Evolutionary conservation across 2,797 vertebrate genomes (phyloP).

Genomic region (Iguana delicatissima): DNA sequence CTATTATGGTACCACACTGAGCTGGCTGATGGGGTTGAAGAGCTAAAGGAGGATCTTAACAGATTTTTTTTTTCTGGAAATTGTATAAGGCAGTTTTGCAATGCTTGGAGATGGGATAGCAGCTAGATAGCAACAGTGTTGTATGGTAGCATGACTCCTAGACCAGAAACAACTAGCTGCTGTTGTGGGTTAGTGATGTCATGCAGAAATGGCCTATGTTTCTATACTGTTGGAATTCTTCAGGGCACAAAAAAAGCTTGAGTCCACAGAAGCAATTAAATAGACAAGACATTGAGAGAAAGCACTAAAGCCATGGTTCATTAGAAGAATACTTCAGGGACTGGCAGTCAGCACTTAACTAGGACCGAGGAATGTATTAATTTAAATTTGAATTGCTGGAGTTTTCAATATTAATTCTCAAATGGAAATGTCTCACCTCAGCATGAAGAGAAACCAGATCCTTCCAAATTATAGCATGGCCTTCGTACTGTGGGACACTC

Average conservation of each 20-base stretch:
- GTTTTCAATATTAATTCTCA: neutral
- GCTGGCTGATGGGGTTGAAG: too few relatives aligned
- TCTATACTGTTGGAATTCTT: neutral
- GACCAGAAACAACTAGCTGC: too few relatives aligned
- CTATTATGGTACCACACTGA: too few relatives aligned
- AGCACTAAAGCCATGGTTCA: neutral
- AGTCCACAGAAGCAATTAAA: conserved; percentile 23
- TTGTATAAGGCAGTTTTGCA: too few relatives aligned
- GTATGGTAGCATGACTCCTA: too few relatives aligned
- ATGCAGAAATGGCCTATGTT: neutral
- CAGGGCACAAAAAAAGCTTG: neutral
- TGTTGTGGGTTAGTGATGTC: too few relatives aligned
- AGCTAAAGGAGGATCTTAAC: too few relatives aligned
- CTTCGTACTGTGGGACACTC: neutral
- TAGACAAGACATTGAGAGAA: neutral
- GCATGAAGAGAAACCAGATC: neutral
- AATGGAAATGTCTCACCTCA: neutral
- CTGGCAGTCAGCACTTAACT: neutral
- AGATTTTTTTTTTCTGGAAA: too few relatives aligned
- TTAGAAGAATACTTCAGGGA: conserved; percentile 3
- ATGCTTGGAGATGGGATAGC: too few relatives aligned
- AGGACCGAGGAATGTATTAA: neutral
- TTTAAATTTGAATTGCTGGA: neutral
- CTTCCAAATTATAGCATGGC: neutral
- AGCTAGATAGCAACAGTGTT: too few relatives aligned